These are phyloP conservation scores for Peromyscus eremicus DNA, from an alignment of 2,797 vertebrate genomes.

Conservation along the genomic window DNA sequence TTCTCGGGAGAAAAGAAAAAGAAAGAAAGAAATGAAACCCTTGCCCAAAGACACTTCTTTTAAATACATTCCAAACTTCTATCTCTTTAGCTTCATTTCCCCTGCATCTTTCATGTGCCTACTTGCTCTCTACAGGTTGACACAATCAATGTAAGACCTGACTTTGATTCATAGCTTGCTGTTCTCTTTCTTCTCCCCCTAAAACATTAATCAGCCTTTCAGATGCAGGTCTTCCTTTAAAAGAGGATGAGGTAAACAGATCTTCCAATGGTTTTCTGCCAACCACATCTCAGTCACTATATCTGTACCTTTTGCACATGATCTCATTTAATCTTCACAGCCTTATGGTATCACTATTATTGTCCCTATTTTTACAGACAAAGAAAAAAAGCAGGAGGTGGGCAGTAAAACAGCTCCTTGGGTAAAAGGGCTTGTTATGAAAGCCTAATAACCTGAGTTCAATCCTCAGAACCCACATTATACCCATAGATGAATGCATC, in stretches of 20 bases:
- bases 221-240: constrained; percentile 8
- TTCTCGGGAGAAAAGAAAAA: neutral
- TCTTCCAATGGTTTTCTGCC: neutral
- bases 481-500: neutral
- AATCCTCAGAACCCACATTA: neutral
- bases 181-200: neutral
- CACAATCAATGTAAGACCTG: neutral
- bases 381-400: neutral
- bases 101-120: neutral
- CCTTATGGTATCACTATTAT: neutral
- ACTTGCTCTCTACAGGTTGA: neutral
- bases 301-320: neutral
- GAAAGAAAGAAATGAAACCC: neutral
- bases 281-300: neutral
- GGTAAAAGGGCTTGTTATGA: neutral
- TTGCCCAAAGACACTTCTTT: constrained; percentile 8
- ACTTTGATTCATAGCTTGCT: neutral
- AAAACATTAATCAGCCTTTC: constrained; percentile 3
- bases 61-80: constrained; percentile 33
- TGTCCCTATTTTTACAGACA: neutral
- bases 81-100: constrained; percentile 43
- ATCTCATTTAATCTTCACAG: constrained; percentile 52
- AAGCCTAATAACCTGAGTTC: neutral
- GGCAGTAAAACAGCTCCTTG: neutral
- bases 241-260: neutral